Evolutionary conservation across 2,888 invertebrate species (phyloP).

Genomic region (Cryptocheilus praepositus): DNA sequence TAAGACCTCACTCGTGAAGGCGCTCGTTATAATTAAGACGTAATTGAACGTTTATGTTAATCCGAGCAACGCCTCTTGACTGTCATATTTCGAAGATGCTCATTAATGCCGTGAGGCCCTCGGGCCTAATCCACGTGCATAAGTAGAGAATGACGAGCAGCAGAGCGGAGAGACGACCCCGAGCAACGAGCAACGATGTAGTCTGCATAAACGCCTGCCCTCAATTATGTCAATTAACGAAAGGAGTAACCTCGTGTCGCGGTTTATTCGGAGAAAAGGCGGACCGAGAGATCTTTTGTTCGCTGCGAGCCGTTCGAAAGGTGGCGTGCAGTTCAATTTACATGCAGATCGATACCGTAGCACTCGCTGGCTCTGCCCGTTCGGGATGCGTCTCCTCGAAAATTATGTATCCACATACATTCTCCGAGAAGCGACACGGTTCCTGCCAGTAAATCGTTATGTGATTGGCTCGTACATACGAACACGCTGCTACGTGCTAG

Average conservation of each 20-base stretch:
- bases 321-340: conserved; percentile 1
- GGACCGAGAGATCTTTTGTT: too few relatives aligned
- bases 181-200: conserved; percentile 19
- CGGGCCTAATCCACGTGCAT: conserved; percentile 3
- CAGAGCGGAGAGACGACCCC: conserved; percentile 9
- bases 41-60: conserved; percentile 41
- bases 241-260: too few relatives aligned
- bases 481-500: not conserved
- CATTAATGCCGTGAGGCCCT: conserved; percentile 24
- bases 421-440: conserved; percentile 19
- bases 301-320: conserved; percentile 10
- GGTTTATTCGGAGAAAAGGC: too few relatives aligned
- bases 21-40: conserved; percentile 29
- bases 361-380: not conserved
- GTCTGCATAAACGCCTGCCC: conserved; percentile 6
- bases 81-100: conserved; percentile 30
- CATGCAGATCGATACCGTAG: conserved; percentile 7
- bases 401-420: conserved; percentile 20
- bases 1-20: conserved; percentile 21
- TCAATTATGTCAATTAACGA: too few relatives aligned
- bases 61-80: conserved; percentile 27
- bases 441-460: conserved; percentile 37
- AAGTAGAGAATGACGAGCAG: not conserved
- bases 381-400: conserved; percentile 7
- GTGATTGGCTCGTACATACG: conserved; percentile 27